Evolutionary conservation across 2,797 vertebrate species (phyloP).

Genomic region (Sebastes steindachneri): DNA sequence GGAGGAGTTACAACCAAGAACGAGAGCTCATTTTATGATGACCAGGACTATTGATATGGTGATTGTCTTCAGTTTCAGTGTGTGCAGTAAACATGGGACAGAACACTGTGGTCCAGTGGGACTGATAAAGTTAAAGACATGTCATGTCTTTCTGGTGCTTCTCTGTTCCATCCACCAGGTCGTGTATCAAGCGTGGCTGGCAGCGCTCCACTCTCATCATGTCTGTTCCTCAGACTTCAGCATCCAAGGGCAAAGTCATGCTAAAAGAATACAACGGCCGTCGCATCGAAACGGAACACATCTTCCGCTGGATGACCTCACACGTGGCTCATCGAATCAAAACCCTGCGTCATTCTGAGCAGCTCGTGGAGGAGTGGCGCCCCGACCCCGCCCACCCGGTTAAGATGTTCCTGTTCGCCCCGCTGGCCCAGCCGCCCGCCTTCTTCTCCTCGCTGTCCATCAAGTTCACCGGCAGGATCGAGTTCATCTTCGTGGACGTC

Average conservation of each 20-base stretch:
- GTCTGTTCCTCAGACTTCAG: slow-evolving; percentile 96
- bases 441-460: slow-evolving; percentile 97
- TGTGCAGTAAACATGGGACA: background rate
- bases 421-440: slow-evolving; percentile 91
- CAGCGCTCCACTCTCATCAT: slow-evolving; percentile 95
- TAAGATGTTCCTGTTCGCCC: slow-evolving; percentile 96
- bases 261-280: slow-evolving; percentile 92
- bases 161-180: slow-evolving; percentile 41
- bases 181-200: slow-evolving; percentile 89
- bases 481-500: slow-evolving; percentile 97
- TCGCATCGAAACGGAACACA: slow-evolving; percentile 90
- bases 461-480: slow-evolving; percentile 97
- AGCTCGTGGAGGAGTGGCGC: slow-evolving; percentile 92
- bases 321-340: slow-evolving; percentile 95
- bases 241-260: slow-evolving; percentile 98
- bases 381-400: slow-evolving; percentile 87
- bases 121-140: background rate
- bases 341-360: slow-evolving; percentile 88
- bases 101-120: too few relatives aligned
- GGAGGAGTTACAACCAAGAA: too few relatives aligned
- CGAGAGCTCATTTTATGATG: background rate
- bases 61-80: background rate
- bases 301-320: slow-evolving; percentile 98
- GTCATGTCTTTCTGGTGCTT: background rate
- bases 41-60: background rate